Base-by-base conservation (phyloP, 2,113 vertebrate species). In the Cyrtonyx montezumae region DNA sequence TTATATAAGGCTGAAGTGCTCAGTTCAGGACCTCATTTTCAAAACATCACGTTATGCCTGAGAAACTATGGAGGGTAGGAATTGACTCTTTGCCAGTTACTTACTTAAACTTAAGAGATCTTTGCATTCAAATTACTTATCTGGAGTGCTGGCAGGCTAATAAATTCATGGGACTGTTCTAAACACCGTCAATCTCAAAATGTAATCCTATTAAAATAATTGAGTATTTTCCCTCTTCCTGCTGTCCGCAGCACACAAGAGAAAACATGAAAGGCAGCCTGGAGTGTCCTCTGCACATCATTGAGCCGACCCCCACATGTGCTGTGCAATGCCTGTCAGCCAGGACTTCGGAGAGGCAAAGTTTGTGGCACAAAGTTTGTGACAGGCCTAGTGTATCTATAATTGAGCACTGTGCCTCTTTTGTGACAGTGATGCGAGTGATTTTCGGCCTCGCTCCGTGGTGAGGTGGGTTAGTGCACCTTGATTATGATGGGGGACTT, bases 191-290 rank as follows among this genome's bases (percentile, higher is more conserved):
- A 89, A 71, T 97, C 96, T 97, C 88, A 73, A 56, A 93, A 78
- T 73, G 63, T 97, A 97, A 97, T 98, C 97, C 96, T 97, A 96
- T 98, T 97, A 97, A 97, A 97, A 97, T 97, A 97, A 97, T 96
- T 78, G 93, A 96, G 96, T 94, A 67, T 97, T 97, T 97, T 94
- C 93, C 93, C 95, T 86, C 78, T 25, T 91, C 89, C 84, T 69
- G 80, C 79, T 67, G 78, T 94, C 95, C 94, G 78, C 22, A 9
- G 13, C 90, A 42, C 40, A 4, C 56, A 34, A 84, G 92, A 93
- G 97, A 67, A 75, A 77, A 92, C 88, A 78, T 63, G 59, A 94
- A 93, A 95, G 95, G 94, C 84, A 62, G 89, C 42, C 76, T 23
- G 76, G 78, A 81, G 79, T 63, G 95, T 97, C 97, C 97, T 97